A percentile compares a stretch with the other conserved stretches of the same genome.
Evolutionary conservation across 2,797 vertebrate species (phyloP).

Genomic region (Aplochiton taeniatus): DNA sequence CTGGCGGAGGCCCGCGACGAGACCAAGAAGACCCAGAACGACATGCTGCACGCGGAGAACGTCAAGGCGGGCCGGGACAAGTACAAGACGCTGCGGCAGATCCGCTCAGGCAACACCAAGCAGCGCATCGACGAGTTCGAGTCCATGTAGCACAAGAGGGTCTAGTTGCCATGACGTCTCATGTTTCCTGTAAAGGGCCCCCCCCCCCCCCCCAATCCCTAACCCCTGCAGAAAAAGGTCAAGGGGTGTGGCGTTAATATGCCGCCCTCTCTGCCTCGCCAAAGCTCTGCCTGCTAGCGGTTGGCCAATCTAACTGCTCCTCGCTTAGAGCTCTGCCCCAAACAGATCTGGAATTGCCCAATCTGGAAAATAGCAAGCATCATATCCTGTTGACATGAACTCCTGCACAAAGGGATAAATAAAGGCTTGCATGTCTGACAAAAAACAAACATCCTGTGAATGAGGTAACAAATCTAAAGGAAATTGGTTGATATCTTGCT

Average conservation of each 20-base stretch:
- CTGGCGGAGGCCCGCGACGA: slow-evolving; percentile 94
- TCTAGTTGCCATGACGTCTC: slow-evolving; percentile 53
- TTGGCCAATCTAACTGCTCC: slow-evolving; percentile 49
- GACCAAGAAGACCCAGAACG: slow-evolving; percentile 95
- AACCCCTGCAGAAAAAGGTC: slow-evolving; percentile 78
- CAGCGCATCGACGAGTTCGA: slow-evolving; percentile 98
- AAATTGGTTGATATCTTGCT: slow-evolving; percentile 33
- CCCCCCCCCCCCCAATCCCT: neutral
- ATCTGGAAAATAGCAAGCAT: slow-evolving; percentile 34
- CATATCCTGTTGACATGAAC: slow-evolving; percentile 25
- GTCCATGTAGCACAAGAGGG: slow-evolving; percentile 82
- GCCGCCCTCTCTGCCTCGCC: slow-evolving; percentile 78
- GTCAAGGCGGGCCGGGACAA: slow-evolving; percentile 95
- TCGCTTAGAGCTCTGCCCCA: slow-evolving; percentile 54
- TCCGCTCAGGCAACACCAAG: slow-evolving; percentile 98
- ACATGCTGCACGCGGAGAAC: slow-evolving; percentile 95
- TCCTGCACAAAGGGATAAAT: slow-evolving; percentile 28
- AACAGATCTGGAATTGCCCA: slow-evolving; percentile 45
- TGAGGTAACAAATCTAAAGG: slow-evolving; percentile 20
- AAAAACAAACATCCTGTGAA: slow-evolving; percentile 1
- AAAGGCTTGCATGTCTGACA: slow-evolving; percentile 46
- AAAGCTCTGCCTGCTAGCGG: slow-evolving; percentile 81
- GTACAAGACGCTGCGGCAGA: slow-evolving; percentile 98
- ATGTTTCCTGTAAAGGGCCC: neutral
- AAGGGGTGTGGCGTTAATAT: slow-evolving; percentile 76